Evolutionary conservation across 2,797 vertebrate species (phyloP).

Genomic region (Crax fasciolata): DNA sequence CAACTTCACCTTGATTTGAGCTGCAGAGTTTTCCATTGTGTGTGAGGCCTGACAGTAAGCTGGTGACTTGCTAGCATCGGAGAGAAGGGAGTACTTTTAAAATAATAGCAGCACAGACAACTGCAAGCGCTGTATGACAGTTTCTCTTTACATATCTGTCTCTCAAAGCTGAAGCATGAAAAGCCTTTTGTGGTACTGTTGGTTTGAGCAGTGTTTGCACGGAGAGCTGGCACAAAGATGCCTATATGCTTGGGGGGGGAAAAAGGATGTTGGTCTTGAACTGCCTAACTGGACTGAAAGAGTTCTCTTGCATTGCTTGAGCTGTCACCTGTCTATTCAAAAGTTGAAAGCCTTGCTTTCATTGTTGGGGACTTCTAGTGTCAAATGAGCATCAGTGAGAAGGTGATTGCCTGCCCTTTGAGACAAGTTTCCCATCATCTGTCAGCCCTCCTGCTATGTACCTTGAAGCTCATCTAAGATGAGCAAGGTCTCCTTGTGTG

Average conservation of each 20-base stretch:
- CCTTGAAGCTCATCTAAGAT: background rate
- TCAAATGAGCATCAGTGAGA: background rate
- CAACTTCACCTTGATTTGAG: background rate
- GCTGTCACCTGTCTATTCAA: background rate
- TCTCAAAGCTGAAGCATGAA: background rate
- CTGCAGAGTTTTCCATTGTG: background rate
- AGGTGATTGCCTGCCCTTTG: background rate
- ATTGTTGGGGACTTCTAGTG: background rate
- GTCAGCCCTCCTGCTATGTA: background rate
- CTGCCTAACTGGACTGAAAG: background rate
- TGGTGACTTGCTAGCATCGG: background rate
- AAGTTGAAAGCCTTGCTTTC: background rate
- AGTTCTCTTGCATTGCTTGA: background rate
- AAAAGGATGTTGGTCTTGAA: background rate
- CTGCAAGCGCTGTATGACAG: background rate
- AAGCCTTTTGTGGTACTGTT: background rate
- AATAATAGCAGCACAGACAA: background rate
- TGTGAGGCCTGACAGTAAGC: background rate
- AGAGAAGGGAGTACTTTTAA: background rate
- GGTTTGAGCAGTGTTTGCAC: background rate
- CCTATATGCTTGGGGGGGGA: background rate
- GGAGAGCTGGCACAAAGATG: background rate
- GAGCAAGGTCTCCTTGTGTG: background rate
- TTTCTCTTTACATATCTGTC: background rate
- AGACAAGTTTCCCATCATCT: background rate